These are phyloP conservation scores for Rotaria magnacalcarata DNA, from an alignment of 2,888 invertebrate species.

Conservation along the genomic window DNA sequence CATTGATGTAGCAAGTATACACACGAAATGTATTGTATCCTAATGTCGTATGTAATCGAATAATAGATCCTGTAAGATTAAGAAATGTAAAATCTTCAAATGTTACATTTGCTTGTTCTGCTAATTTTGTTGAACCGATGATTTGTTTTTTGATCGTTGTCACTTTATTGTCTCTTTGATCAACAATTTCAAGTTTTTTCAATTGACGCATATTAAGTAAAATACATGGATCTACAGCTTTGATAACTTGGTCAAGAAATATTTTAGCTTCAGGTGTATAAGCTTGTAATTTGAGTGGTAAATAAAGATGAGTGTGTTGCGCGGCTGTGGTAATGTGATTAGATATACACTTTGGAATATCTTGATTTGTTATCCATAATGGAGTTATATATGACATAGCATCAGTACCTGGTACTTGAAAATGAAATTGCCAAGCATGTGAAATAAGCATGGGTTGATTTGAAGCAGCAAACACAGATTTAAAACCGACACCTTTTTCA, in stretches of 20 bases:
- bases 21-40: no score
- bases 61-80: no score
- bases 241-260: neutral
- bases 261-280: neutral
- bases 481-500: slow-evolving; percentile 44
- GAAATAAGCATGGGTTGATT: slow-evolving; percentile 39
- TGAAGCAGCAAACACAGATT: slow-evolving; percentile 37
- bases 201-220: neutral
- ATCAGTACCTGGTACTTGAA: slow-evolving; percentile 21
- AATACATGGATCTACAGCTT: neutral
- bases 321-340: neutral
- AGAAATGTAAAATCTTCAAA: no score
- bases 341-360: neutral
- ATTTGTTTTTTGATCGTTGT: neutral
- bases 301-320: slow-evolving; percentile 20
- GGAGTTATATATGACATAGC: slow-evolving; percentile 42
- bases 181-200: neutral
- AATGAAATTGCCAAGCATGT: slow-evolving; percentile 32
- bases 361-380: neutral
- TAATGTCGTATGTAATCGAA: no score
- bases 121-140: neutral
- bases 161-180: neutral
- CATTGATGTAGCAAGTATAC: no score
- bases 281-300: slow-evolving; percentile 36
- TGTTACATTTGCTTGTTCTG: neutral